Base-by-base conservation (phyloP, 2,113 vertebrate genomes). In the Rhinolophus sinicus region DNA sequence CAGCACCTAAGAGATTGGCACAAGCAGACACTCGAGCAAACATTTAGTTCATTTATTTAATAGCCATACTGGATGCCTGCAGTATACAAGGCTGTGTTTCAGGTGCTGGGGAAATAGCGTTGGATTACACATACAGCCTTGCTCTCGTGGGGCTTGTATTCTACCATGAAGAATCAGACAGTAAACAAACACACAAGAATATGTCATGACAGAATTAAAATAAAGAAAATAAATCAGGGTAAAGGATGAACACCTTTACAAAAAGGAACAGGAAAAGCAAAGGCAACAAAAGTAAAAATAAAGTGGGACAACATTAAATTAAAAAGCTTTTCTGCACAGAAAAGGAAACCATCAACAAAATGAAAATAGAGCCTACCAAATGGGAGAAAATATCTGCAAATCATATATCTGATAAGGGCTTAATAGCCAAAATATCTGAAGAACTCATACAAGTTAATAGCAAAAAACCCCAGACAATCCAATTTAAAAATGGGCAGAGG, bases 11-110 rank as follows among this genome's bases (percentile, higher is more conserved):
- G 26, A 90, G 33, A 44, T 58, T 93, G 26, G 67, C 28, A 88
- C 19, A 95, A 78, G 22, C 8, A 78, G 47, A 30, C 9, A 54
- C 52, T 85, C 58, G 64, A 40, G 94, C 14, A 81, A 87, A 47
- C 90, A 80, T 76, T 89, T 15, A 33, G 87, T 93, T 94, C 19
- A 54, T 87, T 76, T 93, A 84, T 78, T 88, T 64, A 86, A 54
- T 26, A 62, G 69, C 5, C 30, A 64, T 50, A 58, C 62, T 70
- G 13, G 14, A 69, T 75, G 60, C 60, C 28, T 54, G 38, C 12
- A 70, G 12, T 90, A 35, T 33, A n/a, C 1, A 11, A 92, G 52
- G 52, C 24, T 62, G 15, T 60, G 15, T 76, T 83, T 86, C 64
- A 54, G 44, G 26, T 62, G 52, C 30, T 95, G 56, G 47, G 76